A percentile compares a stretch with the other conserved stretches of the same genome.
Evolutionary conservation across 2,797 vertebrate species (phyloP).

Genomic region (Aythya fuligula): DNA sequence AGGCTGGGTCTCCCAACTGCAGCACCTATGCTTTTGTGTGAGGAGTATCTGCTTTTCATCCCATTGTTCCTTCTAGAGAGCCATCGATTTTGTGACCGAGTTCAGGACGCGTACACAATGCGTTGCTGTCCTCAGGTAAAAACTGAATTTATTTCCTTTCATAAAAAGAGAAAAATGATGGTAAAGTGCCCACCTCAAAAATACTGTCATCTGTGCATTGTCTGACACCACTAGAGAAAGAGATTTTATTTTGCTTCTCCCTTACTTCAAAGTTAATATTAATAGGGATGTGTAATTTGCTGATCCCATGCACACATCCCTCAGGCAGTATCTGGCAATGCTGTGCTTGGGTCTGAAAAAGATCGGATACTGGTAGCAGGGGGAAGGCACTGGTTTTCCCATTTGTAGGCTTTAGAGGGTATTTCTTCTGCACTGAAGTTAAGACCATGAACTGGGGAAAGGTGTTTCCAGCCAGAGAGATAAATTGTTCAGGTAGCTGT

Average conservation of each 20-base stretch:
- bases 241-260: background rate
- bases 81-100: constrained; percentile 95
- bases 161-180: background rate
- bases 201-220: background rate
- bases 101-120: constrained; percentile 97
- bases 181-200: background rate
- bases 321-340: background rate
- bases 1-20: background rate
- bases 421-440: background rate
- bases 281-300: background rate
- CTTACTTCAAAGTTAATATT: background rate
- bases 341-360: background rate
- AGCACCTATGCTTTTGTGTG: background rate
- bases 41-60: background rate
- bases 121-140: constrained; percentile 97
- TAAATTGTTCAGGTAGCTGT: background rate
- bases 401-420: background rate
- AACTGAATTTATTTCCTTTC: background rate
- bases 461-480: background rate
- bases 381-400: background rate
- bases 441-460: background rate
- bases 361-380: background rate
- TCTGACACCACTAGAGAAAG: background rate
- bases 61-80: constrained; percentile 85
- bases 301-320: accelerated